Percentiles rank a stretch among this genome's conserved stretches.
These are phyloP conservation scores for Salmo trutta DNA, from an alignment of 2,797 vertebrate genomes.

Conservation along the genomic window DNA sequence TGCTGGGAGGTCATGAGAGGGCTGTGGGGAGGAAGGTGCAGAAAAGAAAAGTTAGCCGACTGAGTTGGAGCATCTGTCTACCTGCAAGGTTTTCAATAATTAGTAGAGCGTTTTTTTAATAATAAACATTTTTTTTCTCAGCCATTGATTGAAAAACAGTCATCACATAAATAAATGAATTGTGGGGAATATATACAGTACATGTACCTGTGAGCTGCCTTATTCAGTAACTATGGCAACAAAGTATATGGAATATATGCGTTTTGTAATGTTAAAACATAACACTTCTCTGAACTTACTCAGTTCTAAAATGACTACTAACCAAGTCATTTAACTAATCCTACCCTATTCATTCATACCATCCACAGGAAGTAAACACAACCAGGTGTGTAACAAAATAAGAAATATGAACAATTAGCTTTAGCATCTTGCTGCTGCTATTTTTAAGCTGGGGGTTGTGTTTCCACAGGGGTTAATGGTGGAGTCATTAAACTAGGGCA, in stretches of 20 bases:
- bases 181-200: not conserved
- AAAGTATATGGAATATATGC: not conserved
- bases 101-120: no score
- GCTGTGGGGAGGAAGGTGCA: conserved; percentile 64
- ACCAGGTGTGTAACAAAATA: conserved; percentile 79
- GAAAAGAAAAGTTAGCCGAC: not conserved
- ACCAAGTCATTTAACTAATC: not conserved
- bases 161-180: not conserved
- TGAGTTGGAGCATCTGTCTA: not conserved
- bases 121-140: no score
- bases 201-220: no score
- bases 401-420: conserved; percentile 69
- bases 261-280: not conserved
- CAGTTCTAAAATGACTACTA: not conserved
- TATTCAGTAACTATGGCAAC: no score
- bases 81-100: not conserved
- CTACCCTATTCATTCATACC: not conserved
- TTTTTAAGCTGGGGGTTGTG: conserved; percentile 81
- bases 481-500: conserved; percentile 90
- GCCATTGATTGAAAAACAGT: no score
- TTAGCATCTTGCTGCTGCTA: conserved; percentile 78
- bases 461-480: conserved; percentile 85
- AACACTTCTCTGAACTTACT: not conserved
- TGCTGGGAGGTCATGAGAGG: conserved; percentile 84
- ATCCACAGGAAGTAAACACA: conserved; percentile 65